These are phyloP conservation scores for Biston betularia DNA, from an alignment of 2,888 invertebrate genomes.

Conservation along the genomic window DNA sequence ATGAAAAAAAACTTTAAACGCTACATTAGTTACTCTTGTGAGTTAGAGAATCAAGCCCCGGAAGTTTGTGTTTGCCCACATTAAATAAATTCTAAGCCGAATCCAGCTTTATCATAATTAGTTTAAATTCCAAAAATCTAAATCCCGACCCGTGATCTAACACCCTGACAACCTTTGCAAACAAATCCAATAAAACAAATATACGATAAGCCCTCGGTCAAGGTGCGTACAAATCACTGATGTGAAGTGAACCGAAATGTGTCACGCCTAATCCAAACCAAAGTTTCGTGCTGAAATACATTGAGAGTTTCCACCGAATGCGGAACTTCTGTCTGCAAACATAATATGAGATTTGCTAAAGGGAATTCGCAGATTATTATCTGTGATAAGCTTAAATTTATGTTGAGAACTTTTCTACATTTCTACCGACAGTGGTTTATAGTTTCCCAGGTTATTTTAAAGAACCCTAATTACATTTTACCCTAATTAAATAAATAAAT, in stretches of 20 bases:
- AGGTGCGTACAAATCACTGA: constrained; percentile 52
- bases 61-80: no score
- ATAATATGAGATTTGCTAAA: constrained; percentile 2
- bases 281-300: constrained; percentile 43
- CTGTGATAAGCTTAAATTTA: neutral
- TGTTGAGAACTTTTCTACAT: neutral
- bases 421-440: neutral
- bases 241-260: constrained; percentile 55
- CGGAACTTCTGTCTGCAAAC: constrained; percentile 15
- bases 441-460: no score
- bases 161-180: constrained; percentile 21
- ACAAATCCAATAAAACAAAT: constrained; percentile 38
- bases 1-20: no score
- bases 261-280: constrained; percentile 52
- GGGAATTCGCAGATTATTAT: constrained; percentile 7
- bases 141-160: constrained; percentile 18
- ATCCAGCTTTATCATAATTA: constrained; percentile 1
- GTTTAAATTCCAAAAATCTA: constrained; percentile 8
- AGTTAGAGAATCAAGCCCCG: no score
- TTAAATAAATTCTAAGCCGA: neutral
- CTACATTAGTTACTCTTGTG: no score
- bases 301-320: constrained; percentile 16
- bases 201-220: constrained; percentile 46
- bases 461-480: no score
- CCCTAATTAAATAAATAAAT: no score